Percentiles rank a stretch among this genome's conserved stretches.
Conservation (phyloP, 2,888 invertebrate species). For the Eucera pruinosa region DNA sequence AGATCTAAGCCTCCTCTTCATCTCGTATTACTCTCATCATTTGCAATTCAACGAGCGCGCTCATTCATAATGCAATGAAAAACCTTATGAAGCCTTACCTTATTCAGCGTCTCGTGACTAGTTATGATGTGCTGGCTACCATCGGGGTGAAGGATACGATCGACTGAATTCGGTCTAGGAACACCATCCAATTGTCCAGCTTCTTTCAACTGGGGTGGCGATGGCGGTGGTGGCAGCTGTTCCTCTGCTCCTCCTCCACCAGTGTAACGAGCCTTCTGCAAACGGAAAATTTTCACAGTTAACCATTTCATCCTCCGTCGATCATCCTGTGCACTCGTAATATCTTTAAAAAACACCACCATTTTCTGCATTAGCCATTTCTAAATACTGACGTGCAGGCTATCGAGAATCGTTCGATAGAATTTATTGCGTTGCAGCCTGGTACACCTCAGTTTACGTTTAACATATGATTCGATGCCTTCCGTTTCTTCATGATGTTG, state of each 20-base stretch:
- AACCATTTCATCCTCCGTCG: not conserved
- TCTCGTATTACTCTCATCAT: not conserved
- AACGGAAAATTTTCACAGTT: conserved; percentile 57
- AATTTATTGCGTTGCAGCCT: not conserved
- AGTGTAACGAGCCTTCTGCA: conserved; percentile 86
- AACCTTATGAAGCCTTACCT: conserved; percentile 72
- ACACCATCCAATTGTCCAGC: conserved; percentile 80
- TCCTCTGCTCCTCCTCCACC: conserved; percentile 84
- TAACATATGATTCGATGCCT: not conserved
- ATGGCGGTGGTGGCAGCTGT: conserved; percentile 86
- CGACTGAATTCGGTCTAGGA: conserved; percentile 84
- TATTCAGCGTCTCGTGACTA: conserved; percentile 77
- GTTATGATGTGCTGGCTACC: conserved; percentile 74
- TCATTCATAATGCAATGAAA: not conserved
- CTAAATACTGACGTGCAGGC: conserved; percentile 29
- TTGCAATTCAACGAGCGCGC: too few species aligned
- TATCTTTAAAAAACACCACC: not conserved
- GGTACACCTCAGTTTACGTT: not conserved
- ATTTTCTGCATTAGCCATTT: conserved; percentile 14
- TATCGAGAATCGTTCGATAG: conserved; percentile 5
- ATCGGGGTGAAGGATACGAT: conserved; percentile 81
- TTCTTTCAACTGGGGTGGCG: conserved; percentile 84
- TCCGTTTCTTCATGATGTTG: not conserved
- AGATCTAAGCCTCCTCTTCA: not conserved
- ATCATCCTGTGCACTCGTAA: not conserved